Evolutionary conservation across 1,140 invertebrate species (phyloP).

Genomic region (Thaumetopoea pityocampa): DNA sequence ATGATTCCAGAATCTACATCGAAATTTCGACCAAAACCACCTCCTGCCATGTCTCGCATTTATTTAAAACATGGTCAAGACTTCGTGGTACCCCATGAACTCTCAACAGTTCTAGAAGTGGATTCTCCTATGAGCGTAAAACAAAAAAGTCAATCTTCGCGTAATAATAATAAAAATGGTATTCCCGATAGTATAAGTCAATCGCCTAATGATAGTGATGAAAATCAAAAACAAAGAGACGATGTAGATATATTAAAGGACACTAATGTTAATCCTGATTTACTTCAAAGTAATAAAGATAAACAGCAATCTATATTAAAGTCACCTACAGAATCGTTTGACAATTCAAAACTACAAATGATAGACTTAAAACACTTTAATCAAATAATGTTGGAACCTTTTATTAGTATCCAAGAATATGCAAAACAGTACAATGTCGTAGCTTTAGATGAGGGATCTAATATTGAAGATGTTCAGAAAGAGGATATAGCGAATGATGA

Average conservation of each 20-base stretch:
- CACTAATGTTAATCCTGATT: conserved; percentile 24
- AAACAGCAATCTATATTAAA: conserved; percentile 20
- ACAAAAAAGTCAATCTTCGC: conserved; percentile 43
- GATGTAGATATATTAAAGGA: conserved; percentile 9
- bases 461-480: conserved; percentile 40
- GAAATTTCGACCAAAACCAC: conserved; percentile 53
- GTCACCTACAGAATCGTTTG: conserved; percentile 41
- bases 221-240: conserved; percentile 1
- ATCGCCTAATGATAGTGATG: background rate
- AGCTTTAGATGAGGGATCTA: conserved; percentile 44
- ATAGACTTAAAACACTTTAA: conserved; percentile 66
- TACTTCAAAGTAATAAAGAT: conserved; percentile 26
- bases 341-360: conserved; percentile 56
- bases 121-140: conserved; percentile 76
- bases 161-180: conserved; percentile 28
- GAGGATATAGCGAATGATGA: conserved; percentile 40
- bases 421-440: conserved; percentile 54
- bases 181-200: conserved; percentile 11
- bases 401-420: conserved; percentile 66
- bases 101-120: conserved; percentile 81
- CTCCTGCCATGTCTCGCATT: conserved; percentile 50
- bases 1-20: conserved; percentile 15
- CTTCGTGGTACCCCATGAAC: conserved; percentile 74
- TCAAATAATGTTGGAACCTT: conserved; percentile 66
- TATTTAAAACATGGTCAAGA: conserved; percentile 53